These are phyloP conservation scores for Leucophenga varia DNA, from an alignment of 1,140 invertebrate genomes.

Conservation along the genomic window DNA sequence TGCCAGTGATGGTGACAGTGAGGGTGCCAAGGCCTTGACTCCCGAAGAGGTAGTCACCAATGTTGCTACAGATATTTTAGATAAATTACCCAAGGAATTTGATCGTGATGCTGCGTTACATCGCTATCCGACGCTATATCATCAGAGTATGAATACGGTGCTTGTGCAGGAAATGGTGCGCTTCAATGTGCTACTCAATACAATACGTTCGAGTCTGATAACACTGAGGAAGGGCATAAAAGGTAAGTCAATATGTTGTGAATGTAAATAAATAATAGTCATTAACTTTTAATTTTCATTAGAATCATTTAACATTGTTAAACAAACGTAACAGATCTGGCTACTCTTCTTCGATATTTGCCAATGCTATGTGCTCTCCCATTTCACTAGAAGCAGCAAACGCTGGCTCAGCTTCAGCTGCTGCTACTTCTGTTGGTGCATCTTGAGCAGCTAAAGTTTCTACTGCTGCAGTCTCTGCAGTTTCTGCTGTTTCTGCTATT, in stretches of 20 bases:
- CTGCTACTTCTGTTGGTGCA: not conserved
- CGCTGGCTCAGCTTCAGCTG: no score
- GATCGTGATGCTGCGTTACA: constrained; percentile 67
- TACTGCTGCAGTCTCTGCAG: not conserved
- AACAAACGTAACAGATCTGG: no score
- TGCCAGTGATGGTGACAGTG: constrained; percentile 52
- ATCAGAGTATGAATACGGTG: constrained; percentile 74
- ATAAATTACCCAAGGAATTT: constrained; percentile 73
- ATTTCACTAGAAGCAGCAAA: no score
- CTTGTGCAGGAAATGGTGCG: constrained; percentile 91
- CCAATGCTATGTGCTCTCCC: no score
- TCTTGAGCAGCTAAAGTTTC: not conserved
- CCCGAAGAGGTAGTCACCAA: constrained; percentile 70
- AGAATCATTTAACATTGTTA: not conserved
- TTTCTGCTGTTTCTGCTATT: not conserved
- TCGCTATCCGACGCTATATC: constrained; percentile 78
- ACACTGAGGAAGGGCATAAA: constrained; percentile 88
- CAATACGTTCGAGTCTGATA: constrained; percentile 73
- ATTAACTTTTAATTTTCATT: constrained; percentile 18
- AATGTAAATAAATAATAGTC: no score
- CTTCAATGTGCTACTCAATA: constrained; percentile 78
- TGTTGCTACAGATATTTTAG: constrained; percentile 70
- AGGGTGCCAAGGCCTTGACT: constrained; percentile 46
- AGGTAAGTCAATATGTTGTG: no score
- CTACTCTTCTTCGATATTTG: no score